These are phyloP conservation scores for Labia minor DNA, from an alignment of 2,888 invertebrate species.

Conservation along the genomic window DNA sequence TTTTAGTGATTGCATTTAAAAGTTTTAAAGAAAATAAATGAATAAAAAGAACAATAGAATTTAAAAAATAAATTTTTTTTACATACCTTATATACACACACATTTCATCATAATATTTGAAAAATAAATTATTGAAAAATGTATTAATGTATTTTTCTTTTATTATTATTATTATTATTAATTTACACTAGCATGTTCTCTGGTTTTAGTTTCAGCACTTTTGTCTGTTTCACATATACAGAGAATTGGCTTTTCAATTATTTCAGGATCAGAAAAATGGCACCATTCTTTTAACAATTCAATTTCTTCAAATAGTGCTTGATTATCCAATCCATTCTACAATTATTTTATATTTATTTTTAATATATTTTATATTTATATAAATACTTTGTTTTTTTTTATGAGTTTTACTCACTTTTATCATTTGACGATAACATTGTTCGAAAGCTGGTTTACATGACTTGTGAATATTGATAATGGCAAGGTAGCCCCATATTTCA, in stretches of 20 bases:
- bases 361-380: not conserved
- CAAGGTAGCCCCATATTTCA: constrained; percentile 13
- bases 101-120: too few relatives aligned
- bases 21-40: too few relatives aligned
- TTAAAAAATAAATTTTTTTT: too few relatives aligned
- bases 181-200: too few relatives aligned
- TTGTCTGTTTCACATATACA: not conserved
- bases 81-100: too few relatives aligned
- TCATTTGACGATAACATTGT: not conserved
- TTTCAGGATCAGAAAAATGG: not conserved
- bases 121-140: too few relatives aligned
- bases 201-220: too few relatives aligned
- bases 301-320: not conserved
- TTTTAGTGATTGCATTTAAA: too few relatives aligned
- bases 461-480: constrained; percentile 3
- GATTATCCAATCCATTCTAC: not conserved
- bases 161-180: too few relatives aligned
- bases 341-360: not conserved
- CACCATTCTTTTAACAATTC: not conserved
- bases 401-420: not conserved
- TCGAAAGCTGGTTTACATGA: not conserved
- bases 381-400: not conserved
- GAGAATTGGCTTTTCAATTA: not conserved
- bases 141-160: too few relatives aligned
- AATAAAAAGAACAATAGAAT: too few relatives aligned